Percentiles rank a stretch among this genome's conserved stretches.
Evolutionary conservation across 2,888 invertebrate genomes (phyloP).

Genomic region (Melieria omissa): DNA sequence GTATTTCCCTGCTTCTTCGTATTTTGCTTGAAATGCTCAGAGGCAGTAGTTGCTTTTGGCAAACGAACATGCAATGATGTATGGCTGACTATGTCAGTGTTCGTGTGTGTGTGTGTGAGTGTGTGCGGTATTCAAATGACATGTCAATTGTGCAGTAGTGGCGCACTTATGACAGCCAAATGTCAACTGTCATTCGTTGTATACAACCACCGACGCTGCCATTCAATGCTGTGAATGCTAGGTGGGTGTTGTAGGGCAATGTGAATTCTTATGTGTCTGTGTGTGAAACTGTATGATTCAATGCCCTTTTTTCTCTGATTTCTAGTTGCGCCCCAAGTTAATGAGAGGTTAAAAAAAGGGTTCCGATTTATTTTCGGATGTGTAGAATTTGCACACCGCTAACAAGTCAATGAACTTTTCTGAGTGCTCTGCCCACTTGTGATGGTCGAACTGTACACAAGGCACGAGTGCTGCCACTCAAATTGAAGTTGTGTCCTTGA

Average conservation of each 20-base stretch:
- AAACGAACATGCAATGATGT: slow-evolving; percentile 5
- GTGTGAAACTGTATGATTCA: slow-evolving; percentile 2
- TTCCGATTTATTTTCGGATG: not conserved
- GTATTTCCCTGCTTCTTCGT: not conserved
- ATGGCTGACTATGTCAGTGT: not conserved
- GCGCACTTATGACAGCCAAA: slow-evolving; percentile 30
- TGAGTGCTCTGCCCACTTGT: no score
- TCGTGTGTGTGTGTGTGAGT: not conserved
- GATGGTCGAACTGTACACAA: no score
- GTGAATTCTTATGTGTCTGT: not conserved
- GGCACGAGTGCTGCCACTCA: no score
- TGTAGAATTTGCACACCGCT: no score
- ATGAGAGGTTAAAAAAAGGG: slow-evolving; percentile 27
- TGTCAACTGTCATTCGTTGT: slow-evolving; percentile 28
- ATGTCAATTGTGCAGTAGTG: slow-evolving; percentile 33
- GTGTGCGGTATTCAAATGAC: slow-evolving; percentile 28
- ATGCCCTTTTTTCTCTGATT: not conserved
- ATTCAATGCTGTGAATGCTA: not conserved
- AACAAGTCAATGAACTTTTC: no score
- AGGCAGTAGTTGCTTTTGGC: not conserved
- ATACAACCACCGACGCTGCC: not conserved
- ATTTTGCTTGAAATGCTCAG: not conserved
- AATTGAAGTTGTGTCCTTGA: no score
- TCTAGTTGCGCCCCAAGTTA: slow-evolving; percentile 17
- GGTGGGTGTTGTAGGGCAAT: not conserved